phyloP scores from a whole-genome alignment of 2,113 vertebrate genomes.

The Anoplopoma fimbria region DNA sequence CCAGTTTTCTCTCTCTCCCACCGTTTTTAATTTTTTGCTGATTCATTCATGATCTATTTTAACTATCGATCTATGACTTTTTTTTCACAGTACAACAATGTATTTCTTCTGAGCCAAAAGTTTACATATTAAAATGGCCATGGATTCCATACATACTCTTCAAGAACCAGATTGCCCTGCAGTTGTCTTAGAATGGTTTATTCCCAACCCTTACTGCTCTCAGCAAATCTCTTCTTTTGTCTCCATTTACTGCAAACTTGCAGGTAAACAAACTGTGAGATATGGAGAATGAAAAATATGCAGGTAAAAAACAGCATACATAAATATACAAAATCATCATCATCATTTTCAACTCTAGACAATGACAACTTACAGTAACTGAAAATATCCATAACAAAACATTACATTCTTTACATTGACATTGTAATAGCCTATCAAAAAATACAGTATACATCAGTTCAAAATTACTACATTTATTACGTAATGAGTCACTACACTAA shows the following conservation, averaged over 20 bases:
- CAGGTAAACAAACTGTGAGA: neutral
- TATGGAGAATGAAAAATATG: neutral
- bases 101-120: neutral
- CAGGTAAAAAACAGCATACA: neutral
- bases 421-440: neutral
- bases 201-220: neutral
- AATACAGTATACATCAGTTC: constrained; percentile 1
- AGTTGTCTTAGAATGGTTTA: neutral
- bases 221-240: neutral
- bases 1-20: no score
- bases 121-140: neutral
- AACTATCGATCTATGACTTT: neutral
- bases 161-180: neutral
- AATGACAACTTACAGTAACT: neutral
- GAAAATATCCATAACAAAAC: neutral
- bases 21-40: neutral
- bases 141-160: neutral
- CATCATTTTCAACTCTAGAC: neutral
- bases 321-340: neutral
- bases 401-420: neutral
- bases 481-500: neutral
- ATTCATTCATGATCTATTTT: neutral
- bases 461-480: neutral
- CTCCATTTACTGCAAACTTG: neutral
- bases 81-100: neutral